Base-by-base conservation (phyloP, 2,888 invertebrate species). In the Tupiocoris notatus region DNA sequence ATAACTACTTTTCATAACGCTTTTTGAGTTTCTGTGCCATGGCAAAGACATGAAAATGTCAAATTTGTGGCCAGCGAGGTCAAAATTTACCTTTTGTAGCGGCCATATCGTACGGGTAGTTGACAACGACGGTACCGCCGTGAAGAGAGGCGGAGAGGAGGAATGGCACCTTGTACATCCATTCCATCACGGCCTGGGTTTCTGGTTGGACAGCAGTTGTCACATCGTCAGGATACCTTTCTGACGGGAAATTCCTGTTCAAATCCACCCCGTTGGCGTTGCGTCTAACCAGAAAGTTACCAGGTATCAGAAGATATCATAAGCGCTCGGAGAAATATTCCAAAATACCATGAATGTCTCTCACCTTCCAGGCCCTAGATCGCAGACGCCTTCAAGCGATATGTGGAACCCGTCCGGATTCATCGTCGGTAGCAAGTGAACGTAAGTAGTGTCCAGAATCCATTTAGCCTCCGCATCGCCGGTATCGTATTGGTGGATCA, bases 231-330 rank as follows among this genome's bases (percentile, higher is more conserved):
- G 68, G 62, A 21, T 65, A 68, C 25, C 22, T 3, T 12, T 12
- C 84, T 82, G 89, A 89, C 0, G 90, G 90, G 82, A 90, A 91
- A 82, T 89, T 89, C 74, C 90, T 84, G 81, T 91, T 90, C 75
- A 86, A 81, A 80, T 86, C 86, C 17, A 82, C 78, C 1, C 79
- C 78, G 21, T 80, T 80, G 0, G 80, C 81, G 75, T 82, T 82
- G 78, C 82, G 82, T 79, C 86, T 86, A n/a, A n/a, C n/a, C n/a
- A n/a, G n/a, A n/a, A n/a, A n/a, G n/a, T n/a, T n/a, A n/a, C n/a
- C n/a, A n/a, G n/a, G n/a, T n/a, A n/a, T n/a, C n/a, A n/a, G n/a
- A n/a, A n/a, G n/a, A n/a, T n/a, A n/a, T n/a, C n/a, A n/a, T n/a
- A n/a, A n/a, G n/a, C n/a, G n/a, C n/a, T n/a, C n/a, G n/a, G n/a